Evolutionary conservation across 2,113 vertebrate species (phyloP).

Genomic region (Urocolius indicus): DNA sequence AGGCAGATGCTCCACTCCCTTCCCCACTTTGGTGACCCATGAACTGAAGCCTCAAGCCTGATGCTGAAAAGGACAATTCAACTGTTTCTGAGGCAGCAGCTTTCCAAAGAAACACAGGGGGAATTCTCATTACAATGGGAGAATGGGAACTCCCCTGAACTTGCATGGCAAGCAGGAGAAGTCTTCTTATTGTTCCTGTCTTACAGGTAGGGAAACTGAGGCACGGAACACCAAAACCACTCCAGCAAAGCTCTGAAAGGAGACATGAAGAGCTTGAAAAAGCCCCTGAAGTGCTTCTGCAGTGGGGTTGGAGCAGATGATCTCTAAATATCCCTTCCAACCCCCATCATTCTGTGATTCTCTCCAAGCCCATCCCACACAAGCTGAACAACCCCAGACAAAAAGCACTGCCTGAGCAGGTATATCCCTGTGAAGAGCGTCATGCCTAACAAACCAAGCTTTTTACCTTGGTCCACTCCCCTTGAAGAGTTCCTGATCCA

Average conservation of each 20-base stretch:
- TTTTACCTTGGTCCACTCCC: too few species aligned
- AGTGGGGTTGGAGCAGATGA: too few species aligned
- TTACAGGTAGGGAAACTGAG: not conserved
- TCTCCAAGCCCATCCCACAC: not conserved
- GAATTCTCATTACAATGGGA: not conserved
- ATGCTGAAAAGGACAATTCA: not conserved
- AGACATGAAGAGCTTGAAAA: not conserved
- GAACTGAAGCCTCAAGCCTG: not conserved
- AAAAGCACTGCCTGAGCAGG: not conserved
- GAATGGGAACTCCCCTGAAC: not conserved
- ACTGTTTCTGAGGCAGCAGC: not conserved
- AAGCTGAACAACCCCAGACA: not conserved
- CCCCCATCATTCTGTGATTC: too few species aligned
- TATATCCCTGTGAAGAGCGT: not conserved
- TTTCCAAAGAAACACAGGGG: not conserved
- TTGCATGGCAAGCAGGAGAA: not conserved
- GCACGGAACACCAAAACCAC: not conserved
- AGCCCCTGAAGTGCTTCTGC: not conserved
- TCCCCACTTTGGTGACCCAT: too few species aligned
- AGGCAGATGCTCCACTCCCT: too few species aligned
- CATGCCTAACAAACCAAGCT: not conserved
- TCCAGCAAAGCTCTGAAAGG: not conserved
- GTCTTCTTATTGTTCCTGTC: not conserved
- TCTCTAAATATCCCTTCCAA: too few species aligned
- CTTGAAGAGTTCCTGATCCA: not conserved